phyloP scores from a whole-genome alignment of 2,113 vertebrate genomes.

The Vidua chalybeata region DNA sequence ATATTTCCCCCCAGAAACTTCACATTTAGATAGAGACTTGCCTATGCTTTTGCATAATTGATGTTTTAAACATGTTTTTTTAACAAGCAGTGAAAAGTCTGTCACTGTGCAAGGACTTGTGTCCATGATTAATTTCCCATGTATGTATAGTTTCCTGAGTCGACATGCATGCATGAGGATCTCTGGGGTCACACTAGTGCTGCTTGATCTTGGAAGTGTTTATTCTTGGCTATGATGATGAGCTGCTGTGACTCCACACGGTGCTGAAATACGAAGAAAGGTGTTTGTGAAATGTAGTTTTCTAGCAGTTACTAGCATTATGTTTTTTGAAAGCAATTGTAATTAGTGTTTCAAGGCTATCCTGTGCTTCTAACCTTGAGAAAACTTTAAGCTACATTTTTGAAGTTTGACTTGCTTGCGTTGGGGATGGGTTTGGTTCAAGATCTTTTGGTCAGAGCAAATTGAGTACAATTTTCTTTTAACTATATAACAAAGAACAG shows the following conservation, averaged over 20 bases:
- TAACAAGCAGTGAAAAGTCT: background rate
- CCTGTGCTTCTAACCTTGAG: background rate
- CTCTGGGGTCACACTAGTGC: background rate
- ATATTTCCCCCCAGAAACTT: background rate
- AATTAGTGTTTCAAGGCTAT: background rate
- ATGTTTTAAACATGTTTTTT: background rate
- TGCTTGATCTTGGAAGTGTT: background rate
- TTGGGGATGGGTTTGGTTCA: background rate
- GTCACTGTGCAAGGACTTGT: background rate
- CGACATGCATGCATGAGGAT: fast-evolving
- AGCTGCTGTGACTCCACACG: background rate
- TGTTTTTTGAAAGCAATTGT: background rate
- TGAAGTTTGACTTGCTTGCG: background rate
- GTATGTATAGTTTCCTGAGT: background rate
- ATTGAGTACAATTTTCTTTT: constrained; percentile 14
- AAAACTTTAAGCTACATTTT: background rate
- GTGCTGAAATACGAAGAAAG: background rate
- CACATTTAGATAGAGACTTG: background rate
- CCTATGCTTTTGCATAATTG: background rate
- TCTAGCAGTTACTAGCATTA: background rate
- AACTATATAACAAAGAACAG: background rate
- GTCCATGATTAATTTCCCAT: background rate
- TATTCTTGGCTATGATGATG: background rate
- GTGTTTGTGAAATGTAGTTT: background rate
- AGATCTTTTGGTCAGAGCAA: background rate